Conservation (phyloP, 2,113 vertebrate species). For the Xiphias gladius region DNA sequence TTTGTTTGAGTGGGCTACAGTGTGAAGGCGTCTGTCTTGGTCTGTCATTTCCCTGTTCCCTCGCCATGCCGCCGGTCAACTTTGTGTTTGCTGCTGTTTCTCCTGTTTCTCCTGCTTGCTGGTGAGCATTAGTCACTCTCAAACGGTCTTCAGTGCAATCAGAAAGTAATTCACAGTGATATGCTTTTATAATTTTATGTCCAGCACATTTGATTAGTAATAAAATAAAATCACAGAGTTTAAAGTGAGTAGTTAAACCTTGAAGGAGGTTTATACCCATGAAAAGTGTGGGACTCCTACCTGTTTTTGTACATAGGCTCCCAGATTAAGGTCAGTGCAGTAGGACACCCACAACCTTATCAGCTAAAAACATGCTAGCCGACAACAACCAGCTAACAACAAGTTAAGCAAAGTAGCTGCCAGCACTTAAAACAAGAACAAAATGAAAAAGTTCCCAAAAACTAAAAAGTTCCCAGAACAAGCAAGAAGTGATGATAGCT, state of each 20-base stretch:
- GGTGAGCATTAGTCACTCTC: slow-evolving; percentile 28
- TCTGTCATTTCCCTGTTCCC: slow-evolving; percentile 36
- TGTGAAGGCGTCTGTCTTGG: slow-evolving; percentile 35
- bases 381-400: no score
- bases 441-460: no score
- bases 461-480: no score
- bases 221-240: background rate
- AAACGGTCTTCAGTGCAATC: background rate
- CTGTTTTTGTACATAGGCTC: no score
- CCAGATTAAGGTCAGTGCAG: no score
- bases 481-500: no score
- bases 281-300: background rate
- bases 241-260: background rate
- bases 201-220: background rate
- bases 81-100: slow-evolving; percentile 13
- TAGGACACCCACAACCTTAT: no score
- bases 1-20: slow-evolving; percentile 61
- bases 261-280: background rate
- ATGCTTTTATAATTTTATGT: background rate
- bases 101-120: slow-evolving; percentile 7
- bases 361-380: no score
- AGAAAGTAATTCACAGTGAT: background rate
- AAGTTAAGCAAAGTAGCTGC: no score
- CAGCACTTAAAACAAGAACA: no score
- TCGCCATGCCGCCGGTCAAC: slow-evolving; percentile 47